Conservation (phyloP, 1,140 invertebrate species). For the Cepaea nemoralis region DNA sequence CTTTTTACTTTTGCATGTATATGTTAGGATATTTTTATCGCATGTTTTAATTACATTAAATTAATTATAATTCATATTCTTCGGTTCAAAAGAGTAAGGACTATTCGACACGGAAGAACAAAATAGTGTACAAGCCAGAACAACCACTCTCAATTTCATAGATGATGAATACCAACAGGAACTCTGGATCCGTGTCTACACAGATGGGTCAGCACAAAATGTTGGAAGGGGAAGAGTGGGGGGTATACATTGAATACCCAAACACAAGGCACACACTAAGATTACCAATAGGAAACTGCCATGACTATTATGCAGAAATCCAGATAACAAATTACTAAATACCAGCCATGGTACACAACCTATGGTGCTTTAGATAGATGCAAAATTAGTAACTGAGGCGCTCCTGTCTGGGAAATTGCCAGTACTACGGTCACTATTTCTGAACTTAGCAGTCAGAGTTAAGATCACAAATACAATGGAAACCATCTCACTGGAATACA, state of each 20-base stretch:
- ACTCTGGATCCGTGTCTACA: neutral
- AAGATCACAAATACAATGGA: neutral
- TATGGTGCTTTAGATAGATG: neutral
- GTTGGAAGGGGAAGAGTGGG: neutral
- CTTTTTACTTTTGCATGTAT: too few relatives aligned
- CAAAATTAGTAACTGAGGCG: neutral
- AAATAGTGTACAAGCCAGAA: neutral
- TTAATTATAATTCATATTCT: too few relatives aligned
- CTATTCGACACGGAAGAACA: neutral
- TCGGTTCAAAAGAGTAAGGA: neutral
- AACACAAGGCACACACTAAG: neutral
- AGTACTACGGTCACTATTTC: neutral
- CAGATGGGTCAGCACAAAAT: constrained; percentile 1
- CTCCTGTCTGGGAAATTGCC: neutral
- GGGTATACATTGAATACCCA: constrained; percentile 5
- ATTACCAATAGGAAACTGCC: neutral
- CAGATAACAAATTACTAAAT: neutral
- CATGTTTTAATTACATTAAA: too few relatives aligned
- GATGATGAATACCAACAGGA: neutral
- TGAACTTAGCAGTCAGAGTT: neutral
- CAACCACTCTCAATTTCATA: neutral
- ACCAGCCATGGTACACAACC: neutral
- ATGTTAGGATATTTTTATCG: too few relatives aligned
- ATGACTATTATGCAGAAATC: neutral
- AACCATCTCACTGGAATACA: neutral